phyloP scores from a whole-genome alignment of 2,113 vertebrate species.

The Melanocharis versteri region DNA sequence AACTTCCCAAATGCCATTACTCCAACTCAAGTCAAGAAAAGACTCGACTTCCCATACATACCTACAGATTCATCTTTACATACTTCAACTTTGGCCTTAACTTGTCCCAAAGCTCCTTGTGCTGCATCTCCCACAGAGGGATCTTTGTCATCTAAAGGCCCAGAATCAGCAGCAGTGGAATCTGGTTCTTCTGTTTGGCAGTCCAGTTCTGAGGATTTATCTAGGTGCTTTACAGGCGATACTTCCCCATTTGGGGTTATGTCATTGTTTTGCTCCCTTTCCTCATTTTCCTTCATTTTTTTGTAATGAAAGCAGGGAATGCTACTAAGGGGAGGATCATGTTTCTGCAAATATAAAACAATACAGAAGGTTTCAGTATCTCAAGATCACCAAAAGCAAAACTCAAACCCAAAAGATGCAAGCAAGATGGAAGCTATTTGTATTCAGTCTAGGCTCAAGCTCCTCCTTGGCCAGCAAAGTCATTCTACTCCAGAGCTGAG shows the following conservation, averaged over 20 bases:
- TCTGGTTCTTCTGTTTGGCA: slow-evolving; percentile 78
- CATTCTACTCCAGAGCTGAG: background rate
- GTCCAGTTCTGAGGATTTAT: slow-evolving; percentile 70
- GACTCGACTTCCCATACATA: slow-evolving; percentile 66
- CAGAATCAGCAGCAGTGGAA: slow-evolving; percentile 68
- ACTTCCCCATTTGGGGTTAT: slow-evolving; percentile 73
- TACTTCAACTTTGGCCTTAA: slow-evolving; percentile 97
- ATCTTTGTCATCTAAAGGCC: slow-evolving; percentile 74
- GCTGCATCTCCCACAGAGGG: slow-evolving; percentile 74
- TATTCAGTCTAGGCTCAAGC: background rate
- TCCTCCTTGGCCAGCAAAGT: background rate
- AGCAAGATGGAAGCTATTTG: background rate
- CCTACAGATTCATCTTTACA: slow-evolving; percentile 99
- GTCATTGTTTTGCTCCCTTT: slow-evolving; percentile 86
- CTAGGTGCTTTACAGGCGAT: slow-evolving; percentile 73
- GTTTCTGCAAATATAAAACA: slow-evolving; percentile 82
- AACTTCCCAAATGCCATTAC: background rate
- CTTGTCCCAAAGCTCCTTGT: slow-evolving; percentile 91
- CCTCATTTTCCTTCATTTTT: slow-evolving; percentile 95
- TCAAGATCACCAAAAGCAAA: background rate
- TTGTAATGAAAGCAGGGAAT: slow-evolving; percentile 98
- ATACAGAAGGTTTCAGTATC: background rate
- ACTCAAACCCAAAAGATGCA: background rate
- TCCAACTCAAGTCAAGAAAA: background rate
- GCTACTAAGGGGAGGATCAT: slow-evolving; percentile 95